Conservation (phyloP, 1,140 invertebrate species). For the Lepidurus arcticus region DNA sequence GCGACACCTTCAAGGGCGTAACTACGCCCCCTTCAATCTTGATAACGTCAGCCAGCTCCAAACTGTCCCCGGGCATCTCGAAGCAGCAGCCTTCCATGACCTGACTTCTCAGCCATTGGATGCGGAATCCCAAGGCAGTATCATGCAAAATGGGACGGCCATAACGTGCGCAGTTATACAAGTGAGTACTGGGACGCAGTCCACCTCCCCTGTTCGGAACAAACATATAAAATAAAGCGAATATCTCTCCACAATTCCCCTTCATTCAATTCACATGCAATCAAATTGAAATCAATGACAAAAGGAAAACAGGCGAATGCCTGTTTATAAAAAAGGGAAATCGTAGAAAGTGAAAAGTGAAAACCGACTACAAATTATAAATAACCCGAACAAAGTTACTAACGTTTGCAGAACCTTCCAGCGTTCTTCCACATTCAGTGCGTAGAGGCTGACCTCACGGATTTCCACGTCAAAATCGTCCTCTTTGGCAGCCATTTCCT, state of each 20-base stretch:
- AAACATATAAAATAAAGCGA: constrained; percentile 8
- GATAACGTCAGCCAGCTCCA: constrained; percentile 39
- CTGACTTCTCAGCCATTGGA: constrained; percentile 54
- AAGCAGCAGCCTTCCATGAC: constrained; percentile 30
- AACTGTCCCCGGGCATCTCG: neutral
- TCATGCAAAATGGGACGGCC: constrained; percentile 71
- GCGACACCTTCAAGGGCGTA: constrained; percentile 72
- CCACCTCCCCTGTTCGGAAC: constrained; percentile 28
- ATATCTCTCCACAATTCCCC: neutral
- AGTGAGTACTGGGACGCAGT: constrained; percentile 49
- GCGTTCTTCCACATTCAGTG: constrained; percentile 56
- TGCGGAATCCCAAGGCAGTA: constrained; percentile 52
- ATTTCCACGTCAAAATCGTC: constrained; percentile 55
- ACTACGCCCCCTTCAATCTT: constrained; percentile 73
- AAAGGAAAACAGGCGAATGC: too few species aligned
- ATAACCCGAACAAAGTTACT: constrained; percentile 16
- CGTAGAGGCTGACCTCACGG: constrained; percentile 81
- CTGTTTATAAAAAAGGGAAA: too few species aligned
- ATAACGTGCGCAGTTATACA: constrained; percentile 59
- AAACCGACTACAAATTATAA: too few species aligned
- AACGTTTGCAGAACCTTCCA: constrained; percentile 38
- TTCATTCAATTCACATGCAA: too few species aligned
- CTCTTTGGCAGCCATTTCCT: constrained; percentile 29
- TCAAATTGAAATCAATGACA: too few species aligned
- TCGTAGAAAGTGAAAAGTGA: too few species aligned